phyloP scores from a whole-genome alignment of 2,113 vertebrate species.

The Chiloscyllium plagiosum region DNA sequence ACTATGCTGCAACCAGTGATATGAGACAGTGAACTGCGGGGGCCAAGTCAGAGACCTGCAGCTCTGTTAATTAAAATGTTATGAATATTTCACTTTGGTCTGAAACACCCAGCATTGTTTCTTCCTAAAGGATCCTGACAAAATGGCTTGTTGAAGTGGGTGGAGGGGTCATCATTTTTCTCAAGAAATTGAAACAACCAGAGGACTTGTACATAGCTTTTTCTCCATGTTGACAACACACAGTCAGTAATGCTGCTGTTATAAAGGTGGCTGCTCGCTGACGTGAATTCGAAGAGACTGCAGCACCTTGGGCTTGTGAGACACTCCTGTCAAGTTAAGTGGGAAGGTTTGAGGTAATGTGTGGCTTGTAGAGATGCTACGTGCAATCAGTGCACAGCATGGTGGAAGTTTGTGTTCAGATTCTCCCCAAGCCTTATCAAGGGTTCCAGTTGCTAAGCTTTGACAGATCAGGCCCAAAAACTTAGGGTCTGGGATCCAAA shows the following conservation, averaged over 20 bases:
- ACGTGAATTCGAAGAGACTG: background rate
- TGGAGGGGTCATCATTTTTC: background rate
- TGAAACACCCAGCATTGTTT: background rate
- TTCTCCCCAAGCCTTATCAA: background rate
- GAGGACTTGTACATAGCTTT: background rate
- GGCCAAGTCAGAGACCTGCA: background rate
- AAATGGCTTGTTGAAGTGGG: background rate
- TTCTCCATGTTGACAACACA: background rate
- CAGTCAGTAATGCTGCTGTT: background rate
- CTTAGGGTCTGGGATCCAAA: background rate
- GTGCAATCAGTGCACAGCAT: background rate
- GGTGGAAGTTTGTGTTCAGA: background rate
- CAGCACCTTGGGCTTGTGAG: background rate
- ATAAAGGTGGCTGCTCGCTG: background rate
- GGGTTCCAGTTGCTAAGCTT: background rate
- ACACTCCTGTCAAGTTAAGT: background rate
- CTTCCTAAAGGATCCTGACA: background rate
- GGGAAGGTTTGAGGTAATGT: background rate
- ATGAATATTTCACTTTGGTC: background rate
- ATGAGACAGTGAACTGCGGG: background rate
- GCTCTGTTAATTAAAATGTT: background rate
- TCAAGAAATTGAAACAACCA: background rate
- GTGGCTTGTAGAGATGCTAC: background rate
- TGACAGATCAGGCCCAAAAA: background rate
- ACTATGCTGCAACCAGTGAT: background rate